Evolutionary conservation across 1,140 invertebrate genomes (phyloP).

Genomic region (Drosophila yakuba): DNA sequence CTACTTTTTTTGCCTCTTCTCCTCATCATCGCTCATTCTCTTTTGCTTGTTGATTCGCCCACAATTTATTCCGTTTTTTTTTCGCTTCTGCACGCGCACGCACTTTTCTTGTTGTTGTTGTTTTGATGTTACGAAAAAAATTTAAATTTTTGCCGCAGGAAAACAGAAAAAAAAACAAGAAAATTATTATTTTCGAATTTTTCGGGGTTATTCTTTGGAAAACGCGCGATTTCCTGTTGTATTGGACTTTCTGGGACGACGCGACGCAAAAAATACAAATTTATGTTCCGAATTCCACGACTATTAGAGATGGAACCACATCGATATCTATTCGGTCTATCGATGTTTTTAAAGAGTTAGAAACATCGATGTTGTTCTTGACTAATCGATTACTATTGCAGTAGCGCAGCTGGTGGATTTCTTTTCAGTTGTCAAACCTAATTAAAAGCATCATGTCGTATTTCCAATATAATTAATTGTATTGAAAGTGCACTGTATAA

Average conservation of each 20-base stretch:
- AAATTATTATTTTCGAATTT: slow-evolving; percentile 22
- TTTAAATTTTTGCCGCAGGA: not conserved
- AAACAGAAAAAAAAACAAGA: slow-evolving; percentile 43
- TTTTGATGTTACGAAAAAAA: slow-evolving; percentile 20
- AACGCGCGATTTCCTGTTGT: slow-evolving; percentile 5
- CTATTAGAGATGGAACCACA: slow-evolving; percentile 1
- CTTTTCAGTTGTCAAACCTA: no score
- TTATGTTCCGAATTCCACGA: slow-evolving; percentile 16
- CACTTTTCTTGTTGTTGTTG: slow-evolving; percentile 34
- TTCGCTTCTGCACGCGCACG: slow-evolving; percentile 26
- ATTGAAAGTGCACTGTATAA: no score
- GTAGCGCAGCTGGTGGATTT: no score
- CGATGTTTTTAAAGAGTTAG: not conserved
- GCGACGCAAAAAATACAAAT: slow-evolving; percentile 24
- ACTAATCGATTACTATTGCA: not conserved
- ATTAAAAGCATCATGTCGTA: no score
- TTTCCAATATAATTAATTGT: no score
- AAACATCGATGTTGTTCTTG: not conserved
- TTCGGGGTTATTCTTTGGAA: slow-evolving; percentile 13
- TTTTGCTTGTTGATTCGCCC: slow-evolving; percentile 57
- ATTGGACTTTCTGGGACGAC: not conserved
- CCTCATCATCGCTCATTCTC: slow-evolving; percentile 59
- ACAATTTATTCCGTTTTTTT: slow-evolving; percentile 28
- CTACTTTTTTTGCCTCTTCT: slow-evolving; percentile 50
- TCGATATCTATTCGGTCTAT: not conserved